phyloP scores from a whole-genome alignment of 1,140 invertebrate genomes.

The Helicoverpa zea region DNA sequence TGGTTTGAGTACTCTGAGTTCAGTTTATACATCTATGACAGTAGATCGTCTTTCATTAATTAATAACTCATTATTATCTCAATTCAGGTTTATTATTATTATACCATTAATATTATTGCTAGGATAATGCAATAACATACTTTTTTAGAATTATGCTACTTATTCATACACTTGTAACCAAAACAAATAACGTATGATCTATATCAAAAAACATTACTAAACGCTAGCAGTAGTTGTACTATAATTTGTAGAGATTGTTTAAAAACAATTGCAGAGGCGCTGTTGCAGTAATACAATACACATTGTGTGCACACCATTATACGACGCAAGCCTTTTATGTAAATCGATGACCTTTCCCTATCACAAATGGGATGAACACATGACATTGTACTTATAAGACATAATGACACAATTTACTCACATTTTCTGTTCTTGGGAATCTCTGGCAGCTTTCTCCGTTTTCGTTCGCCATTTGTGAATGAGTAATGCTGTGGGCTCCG shows the following conservation, averaged over 20 bases:
- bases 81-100: too few species aligned
- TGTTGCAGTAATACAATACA: slow-evolving; percentile 49
- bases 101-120: too few species aligned
- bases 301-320: slow-evolving; percentile 1
- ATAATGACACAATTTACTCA: slow-evolving; percentile 82
- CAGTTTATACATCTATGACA: too few species aligned
- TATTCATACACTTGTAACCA: too few species aligned
- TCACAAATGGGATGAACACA: neutral
- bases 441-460: slow-evolving; percentile 93
- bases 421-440: slow-evolving; percentile 95
- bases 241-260: neutral
- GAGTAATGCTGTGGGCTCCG: slow-evolving; percentile 78
- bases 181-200: too few species aligned
- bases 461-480: slow-evolving; percentile 88
- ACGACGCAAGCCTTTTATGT: slow-evolving; percentile 49
- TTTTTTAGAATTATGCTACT: too few species aligned
- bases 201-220: neutral
- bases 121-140: too few species aligned
- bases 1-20: too few species aligned
- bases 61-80: too few species aligned
- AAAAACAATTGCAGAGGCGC: slow-evolving; percentile 55
- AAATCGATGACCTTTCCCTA: slow-evolving; percentile 30
- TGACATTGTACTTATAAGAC: slow-evolving; percentile 5
- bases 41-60: too few species aligned
- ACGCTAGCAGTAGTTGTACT: slow-evolving; percentile 6